Percentiles rank a stretch among this genome's conserved stretches.
phyloP scores from a whole-genome alignment of 2,888 invertebrate species.

The Ditula angustiorana region DNA sequence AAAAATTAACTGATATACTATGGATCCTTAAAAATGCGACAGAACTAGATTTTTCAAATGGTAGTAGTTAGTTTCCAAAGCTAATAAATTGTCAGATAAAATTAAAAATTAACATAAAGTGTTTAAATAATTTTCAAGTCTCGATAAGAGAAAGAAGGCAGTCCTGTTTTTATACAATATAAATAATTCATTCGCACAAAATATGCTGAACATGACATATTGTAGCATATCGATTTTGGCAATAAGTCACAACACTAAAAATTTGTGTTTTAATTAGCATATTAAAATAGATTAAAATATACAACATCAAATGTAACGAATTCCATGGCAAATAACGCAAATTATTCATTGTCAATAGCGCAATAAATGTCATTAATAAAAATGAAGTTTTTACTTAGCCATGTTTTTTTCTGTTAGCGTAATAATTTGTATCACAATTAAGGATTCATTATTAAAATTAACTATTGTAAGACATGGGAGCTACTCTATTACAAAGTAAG shows the following conservation, averaged over 20 bases:
- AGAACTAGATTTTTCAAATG: neutral
- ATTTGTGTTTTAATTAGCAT: slow-evolving; percentile 1
- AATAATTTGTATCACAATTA: too few relatives aligned
- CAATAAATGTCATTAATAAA: neutral
- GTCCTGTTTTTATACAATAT: slow-evolving; percentile 5
- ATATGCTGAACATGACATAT: slow-evolving; percentile 23
- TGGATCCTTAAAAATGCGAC: neutral
- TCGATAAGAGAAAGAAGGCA: neutral
- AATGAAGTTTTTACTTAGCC: too few relatives aligned
- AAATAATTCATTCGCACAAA: slow-evolving; percentile 14
- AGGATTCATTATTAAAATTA: too few relatives aligned
- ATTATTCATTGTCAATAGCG: slow-evolving; percentile 2
- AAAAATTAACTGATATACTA: too few relatives aligned
- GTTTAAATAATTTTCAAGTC: neutral
- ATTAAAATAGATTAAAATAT: neutral
- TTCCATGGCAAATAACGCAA: neutral
- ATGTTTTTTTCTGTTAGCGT: too few relatives aligned
- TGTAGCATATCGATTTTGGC: slow-evolving; percentile 7
- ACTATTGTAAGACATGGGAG: too few relatives aligned
- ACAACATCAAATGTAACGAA: slow-evolving; percentile 2
- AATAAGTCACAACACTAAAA: slow-evolving; percentile 4
- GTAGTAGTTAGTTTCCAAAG: neutral
- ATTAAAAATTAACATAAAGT: neutral
- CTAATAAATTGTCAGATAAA: neutral
- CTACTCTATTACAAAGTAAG: too few relatives aligned